Evolutionary conservation across 2,888 invertebrate genomes (phyloP).

Genomic region (Pammene fasciana): DNA sequence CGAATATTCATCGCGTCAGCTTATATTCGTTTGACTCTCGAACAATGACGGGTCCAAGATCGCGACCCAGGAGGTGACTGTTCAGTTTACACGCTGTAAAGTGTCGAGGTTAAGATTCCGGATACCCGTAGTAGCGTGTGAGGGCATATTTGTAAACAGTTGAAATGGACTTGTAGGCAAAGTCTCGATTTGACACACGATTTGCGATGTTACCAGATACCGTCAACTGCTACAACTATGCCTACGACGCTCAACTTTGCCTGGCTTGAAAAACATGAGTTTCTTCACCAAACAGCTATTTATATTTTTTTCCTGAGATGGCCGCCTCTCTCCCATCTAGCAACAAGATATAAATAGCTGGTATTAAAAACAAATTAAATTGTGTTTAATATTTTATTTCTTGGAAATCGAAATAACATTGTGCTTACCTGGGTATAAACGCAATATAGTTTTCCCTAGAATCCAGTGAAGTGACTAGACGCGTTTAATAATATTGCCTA

Average conservation of each 20-base stretch:
- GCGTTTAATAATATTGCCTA: slow-evolving; percentile 1
- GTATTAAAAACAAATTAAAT: too few species aligned
- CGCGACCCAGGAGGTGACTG: neutral
- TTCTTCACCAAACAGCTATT: too few species aligned
- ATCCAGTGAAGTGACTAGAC: neutral
- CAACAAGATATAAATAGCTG: too few species aligned
- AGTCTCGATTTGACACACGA: too few species aligned
- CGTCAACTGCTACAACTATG: too few species aligned
- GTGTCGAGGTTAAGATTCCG: slow-evolving; percentile 5
- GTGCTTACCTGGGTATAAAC: neutral
- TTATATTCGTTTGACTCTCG: neutral
- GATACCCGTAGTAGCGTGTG: neutral
- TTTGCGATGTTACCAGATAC: too few species aligned
- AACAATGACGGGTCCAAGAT: slow-evolving; percentile 10
- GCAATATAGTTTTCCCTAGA: neutral
- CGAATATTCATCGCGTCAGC: slow-evolving; percentile 6
- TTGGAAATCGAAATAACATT: neutral
- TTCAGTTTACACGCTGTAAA: neutral
- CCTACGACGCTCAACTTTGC: too few species aligned
- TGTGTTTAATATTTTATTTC: neutral
- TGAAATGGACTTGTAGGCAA: too few species aligned
- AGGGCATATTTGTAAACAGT: too few species aligned
- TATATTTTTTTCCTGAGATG: too few species aligned
- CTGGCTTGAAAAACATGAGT: too few species aligned
- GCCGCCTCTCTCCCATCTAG: too few species aligned